These are phyloP conservation scores for Colistium nudipinnis DNA, from an alignment of 2,113 vertebrate species.

Conservation along the genomic window DNA sequence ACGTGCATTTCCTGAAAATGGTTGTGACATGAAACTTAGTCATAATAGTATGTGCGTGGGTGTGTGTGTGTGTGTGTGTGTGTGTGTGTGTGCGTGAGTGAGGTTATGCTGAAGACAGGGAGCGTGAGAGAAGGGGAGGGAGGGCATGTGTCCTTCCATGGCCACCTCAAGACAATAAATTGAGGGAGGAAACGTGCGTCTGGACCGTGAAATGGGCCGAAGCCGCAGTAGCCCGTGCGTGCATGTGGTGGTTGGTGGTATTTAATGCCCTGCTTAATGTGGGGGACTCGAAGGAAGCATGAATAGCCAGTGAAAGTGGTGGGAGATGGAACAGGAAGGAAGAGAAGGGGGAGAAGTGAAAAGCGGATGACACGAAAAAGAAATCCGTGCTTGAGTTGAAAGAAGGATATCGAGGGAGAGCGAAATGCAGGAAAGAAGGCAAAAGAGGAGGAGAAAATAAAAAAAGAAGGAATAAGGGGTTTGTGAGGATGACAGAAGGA, in stretches of 20 bases:
- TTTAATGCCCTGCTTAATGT: conserved; percentile 61
- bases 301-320: conserved; percentile 10
- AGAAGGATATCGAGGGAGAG: no score
- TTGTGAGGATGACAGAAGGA: background rate
- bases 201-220: conserved; percentile 67
- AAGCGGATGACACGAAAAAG: background rate
- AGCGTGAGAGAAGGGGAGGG: background rate
- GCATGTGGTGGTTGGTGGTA: conserved; percentile 21
- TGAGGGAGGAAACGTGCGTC: conserved; percentile 64
- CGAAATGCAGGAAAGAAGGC: background rate
- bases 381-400: no score
- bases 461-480: background rate
- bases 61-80: background rate
- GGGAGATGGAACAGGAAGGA: background rate
- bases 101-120: no score
- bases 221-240: conserved; percentile 49
- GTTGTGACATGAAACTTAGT: background rate
- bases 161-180: conserved; percentile 48
- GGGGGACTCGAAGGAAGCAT: conserved; percentile 53
- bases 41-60: background rate
- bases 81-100: background rate
- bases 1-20: background rate
- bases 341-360: background rate
- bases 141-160: conserved; percentile 4
- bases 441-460: conserved; percentile 11